Base-by-base conservation (phyloP, 1,140 invertebrate genomes). In the Diabrotica undecimpunctata region DNA sequence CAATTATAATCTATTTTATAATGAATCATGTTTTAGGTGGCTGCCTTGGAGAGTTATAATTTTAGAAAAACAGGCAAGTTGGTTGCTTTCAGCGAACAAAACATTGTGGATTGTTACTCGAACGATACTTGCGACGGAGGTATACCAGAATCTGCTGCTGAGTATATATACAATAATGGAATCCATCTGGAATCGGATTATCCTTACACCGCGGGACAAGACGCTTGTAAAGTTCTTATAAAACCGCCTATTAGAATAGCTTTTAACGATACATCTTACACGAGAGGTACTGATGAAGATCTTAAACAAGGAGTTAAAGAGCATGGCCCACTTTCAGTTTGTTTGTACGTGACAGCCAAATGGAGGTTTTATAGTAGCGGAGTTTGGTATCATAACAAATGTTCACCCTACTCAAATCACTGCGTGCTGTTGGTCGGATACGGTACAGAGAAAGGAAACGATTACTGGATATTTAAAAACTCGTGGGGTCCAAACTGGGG, bases 101-200 rank as follows among this genome's bases (percentile, higher is more conserved):
- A 99, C 79, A 82, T 99, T 54, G 85, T 99, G 25, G 97, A 99
- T 82, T 99, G 97, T 77, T 95, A 92, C 75, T 95, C 94, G 7
- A 98, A 99, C 81, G 86, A 94, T 76, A 97, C 96, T 53, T 99
- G 97, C 80, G 87, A 91, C 68, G 96, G 96, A 71, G 96, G 96
- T 61, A 82, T 96, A 39, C 97, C 97, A 93, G 93, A 96, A 79
- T 82, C 89, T 70, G 93, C 92, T 53, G 95, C 96, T 82, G 81
- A 89, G 69, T 99, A 98, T 79, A 88, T 99, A 71, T 91, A 88
- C 77, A 86, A 90, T 50, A 96, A 97, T 11, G 90, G 79, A 6
- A 83, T 99, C 65, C 95, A 98, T 79, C 96, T 93, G 7, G 96
- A 98, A 81, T 81, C 83, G 39, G 86, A 83, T 35, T 97, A 97